Evolutionary conservation across 2,113 vertebrate species (phyloP).

Genomic region (Rhodinocichla rosea): DNA sequence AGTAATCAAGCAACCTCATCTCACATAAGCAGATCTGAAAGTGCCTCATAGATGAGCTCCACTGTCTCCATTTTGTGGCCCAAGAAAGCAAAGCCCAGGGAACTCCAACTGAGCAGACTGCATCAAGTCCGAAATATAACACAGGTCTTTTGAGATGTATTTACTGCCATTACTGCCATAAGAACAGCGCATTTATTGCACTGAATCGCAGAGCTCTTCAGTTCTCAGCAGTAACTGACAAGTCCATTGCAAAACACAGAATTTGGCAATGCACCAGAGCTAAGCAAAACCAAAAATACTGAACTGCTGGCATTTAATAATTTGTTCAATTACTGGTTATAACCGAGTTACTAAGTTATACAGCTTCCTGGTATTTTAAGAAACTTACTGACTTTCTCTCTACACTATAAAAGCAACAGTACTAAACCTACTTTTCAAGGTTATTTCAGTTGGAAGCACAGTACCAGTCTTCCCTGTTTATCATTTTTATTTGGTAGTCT

Average conservation of each 20-base stretch:
- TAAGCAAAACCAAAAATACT: neutral
- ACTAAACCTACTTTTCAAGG: neutral
- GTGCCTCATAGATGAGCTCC: neutral
- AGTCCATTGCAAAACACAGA: neutral
- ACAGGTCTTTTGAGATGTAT: neutral
- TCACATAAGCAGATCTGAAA: neutral
- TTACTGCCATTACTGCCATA: neutral
- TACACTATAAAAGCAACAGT: neutral
- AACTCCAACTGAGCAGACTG: neutral
- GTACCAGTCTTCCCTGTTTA: neutral
- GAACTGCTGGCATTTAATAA: neutral
- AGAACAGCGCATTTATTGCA: neutral
- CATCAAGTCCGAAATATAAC: neutral
- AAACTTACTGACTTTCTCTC: neutral
- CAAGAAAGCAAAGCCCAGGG: neutral
- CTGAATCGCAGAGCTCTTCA: neutral
- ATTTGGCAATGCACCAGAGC: neutral
- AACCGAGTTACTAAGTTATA: neutral
- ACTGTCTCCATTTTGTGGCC: neutral
- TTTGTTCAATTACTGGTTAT: neutral
- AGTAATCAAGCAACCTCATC: neutral
- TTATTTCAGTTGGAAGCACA: neutral
- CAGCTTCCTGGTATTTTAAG: neutral
- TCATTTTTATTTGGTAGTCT: neutral
- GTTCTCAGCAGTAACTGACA: neutral